A percentile compares a stretch with the other conserved stretches of the same genome.
Conservation (phyloP, 2,888 invertebrate genomes). For the Volucella inflata region DNA sequence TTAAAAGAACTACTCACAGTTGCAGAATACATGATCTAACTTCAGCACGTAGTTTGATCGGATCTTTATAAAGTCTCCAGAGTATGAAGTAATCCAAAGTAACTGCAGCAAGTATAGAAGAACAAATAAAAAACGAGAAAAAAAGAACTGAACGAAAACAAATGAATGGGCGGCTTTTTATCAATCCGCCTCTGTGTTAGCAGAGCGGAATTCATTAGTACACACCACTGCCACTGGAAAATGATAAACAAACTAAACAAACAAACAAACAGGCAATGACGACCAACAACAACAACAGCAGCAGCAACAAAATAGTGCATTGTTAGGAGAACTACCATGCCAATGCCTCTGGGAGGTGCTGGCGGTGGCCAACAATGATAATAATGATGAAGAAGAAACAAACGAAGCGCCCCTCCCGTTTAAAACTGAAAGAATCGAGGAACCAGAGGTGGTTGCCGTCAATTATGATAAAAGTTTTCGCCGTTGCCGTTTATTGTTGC, state of each 20-base stretch:
- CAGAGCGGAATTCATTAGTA: conserved; percentile 48
- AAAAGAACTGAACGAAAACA: conserved; percentile 15
- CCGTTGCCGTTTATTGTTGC: conserved; percentile 38
- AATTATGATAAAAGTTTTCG: conserved; percentile 24
- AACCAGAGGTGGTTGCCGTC: conserved; percentile 36
- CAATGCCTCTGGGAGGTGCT: not conserved
- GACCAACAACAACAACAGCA: conserved; percentile 7
- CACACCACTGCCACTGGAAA: conserved; percentile 27
- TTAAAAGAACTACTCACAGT: not conserved
- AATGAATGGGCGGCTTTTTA: conserved; percentile 58
- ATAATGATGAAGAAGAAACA: not conserved
- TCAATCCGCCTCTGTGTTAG: conserved; percentile 46
- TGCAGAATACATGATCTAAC: not conserved
- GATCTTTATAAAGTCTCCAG: conserved; percentile 24
- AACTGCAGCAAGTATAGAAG: conserved; percentile 7
- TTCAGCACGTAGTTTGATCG: conserved; percentile 23
- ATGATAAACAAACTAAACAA: conserved; percentile 34
- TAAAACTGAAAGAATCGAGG: not conserved
- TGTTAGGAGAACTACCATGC: conserved; percentile 44
- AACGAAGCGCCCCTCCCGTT: no score
- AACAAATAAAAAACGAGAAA: conserved; percentile 39
- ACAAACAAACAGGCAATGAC: no score
- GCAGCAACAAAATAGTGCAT: conserved; percentile 56
- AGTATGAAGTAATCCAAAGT: conserved; percentile 8
- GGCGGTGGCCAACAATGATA: conserved; percentile 16